A percentile compares a stretch with the other conserved stretches of the same genome.
phyloP scores from a whole-genome alignment of 2,888 invertebrate genomes.

The Lacanobia wlatinum region DNA sequence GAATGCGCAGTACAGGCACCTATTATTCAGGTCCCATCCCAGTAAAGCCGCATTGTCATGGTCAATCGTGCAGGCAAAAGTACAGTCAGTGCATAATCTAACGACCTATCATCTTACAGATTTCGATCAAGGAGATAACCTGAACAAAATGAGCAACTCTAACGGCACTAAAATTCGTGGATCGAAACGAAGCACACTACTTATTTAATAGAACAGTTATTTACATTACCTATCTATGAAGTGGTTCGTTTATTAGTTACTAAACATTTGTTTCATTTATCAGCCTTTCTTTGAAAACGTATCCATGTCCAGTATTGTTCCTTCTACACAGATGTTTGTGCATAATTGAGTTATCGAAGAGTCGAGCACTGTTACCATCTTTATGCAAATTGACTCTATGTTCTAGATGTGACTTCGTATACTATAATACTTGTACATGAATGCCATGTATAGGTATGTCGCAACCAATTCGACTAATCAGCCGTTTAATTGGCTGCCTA shows the following conservation, averaged over 20 bases:
- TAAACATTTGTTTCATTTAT: slow-evolving; percentile 71
- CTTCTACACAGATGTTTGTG: slow-evolving; percentile 12
- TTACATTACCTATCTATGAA: slow-evolving; percentile 76
- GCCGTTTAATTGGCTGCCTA: too few species aligned
- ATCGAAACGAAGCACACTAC: slow-evolving; percentile 76
- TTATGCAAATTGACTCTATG: slow-evolving; percentile 34
- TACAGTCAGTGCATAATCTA: slow-evolving; percentile 62
- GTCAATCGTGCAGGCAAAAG: slow-evolving; percentile 63
- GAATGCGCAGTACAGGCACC: slow-evolving; percentile 30
- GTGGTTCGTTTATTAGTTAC: slow-evolving; percentile 68
- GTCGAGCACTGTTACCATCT: slow-evolving; percentile 25
- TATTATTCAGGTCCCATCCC: slow-evolving; percentile 48
- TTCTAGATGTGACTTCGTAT: slow-evolving; percentile 29
- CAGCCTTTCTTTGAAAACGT: slow-evolving; percentile 77
- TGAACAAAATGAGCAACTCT: slow-evolving; percentile 63
- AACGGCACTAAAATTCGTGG: slow-evolving; percentile 75
- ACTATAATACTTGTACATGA: background rate
- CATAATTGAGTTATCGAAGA: slow-evolving; percentile 19
- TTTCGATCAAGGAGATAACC: slow-evolving; percentile 65
- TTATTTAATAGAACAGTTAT: slow-evolving; percentile 76
- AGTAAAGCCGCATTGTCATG: slow-evolving; percentile 50
- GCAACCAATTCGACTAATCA: too few species aligned
- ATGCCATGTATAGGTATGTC: slow-evolving; percentile 7
- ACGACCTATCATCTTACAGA: slow-evolving; percentile 59
- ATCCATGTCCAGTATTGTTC: slow-evolving; percentile 33